Evolutionary conservation across 2,113 vertebrate genomes (phyloP), one percentile per base, ranked within the genome.

Genomic region (Hydrochoerus hydrochaeris): DNA sequence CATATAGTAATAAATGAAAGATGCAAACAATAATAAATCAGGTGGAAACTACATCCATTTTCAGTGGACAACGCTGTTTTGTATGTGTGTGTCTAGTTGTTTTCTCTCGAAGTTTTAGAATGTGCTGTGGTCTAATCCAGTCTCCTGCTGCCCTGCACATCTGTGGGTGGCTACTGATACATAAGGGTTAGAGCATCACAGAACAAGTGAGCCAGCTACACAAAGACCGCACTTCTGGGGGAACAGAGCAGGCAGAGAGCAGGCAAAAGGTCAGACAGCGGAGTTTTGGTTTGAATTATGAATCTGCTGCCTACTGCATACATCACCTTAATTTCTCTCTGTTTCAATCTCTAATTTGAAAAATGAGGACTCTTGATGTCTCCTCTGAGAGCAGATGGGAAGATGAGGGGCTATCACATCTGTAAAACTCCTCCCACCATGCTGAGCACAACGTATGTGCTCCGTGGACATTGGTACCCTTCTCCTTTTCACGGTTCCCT

Each of bases 301-400:
- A 91, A 81, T 65, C 83, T 92, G 24, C 71, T 49, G 20, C 38
- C 67, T 22, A n/a, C 22, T 65, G 9, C 4, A 7, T 3, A 46
- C 32, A 13, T 71, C 38, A 65, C 7, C 41, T 83, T 54, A 46
- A 73, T 82, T 84, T 85, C 26, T 84, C 20, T 84, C 20, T 49
- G 19, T 87, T 90, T 83, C 77, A 89, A 1, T 82, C 75, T 88
- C 32, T 91, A 41, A 46, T 65, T 88, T 73, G n/a, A 96, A 83
- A 83, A 75, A 6, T 54, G 5, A 44, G 28, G 20, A 26, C 28
- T 28, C 24, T 13, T 9, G 63, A 24, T 14, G 60, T 57, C 38
- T 85, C 65, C 52, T 88, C 58, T 22, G 67, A 83, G 28, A 62
- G 65, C 12, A 62, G 57, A 52, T 30, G 10, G 82, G 46, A 93